Base-by-base conservation (phyloP, 2,888 invertebrate genomes). In the Lasioglossum leucozonium region DNA sequence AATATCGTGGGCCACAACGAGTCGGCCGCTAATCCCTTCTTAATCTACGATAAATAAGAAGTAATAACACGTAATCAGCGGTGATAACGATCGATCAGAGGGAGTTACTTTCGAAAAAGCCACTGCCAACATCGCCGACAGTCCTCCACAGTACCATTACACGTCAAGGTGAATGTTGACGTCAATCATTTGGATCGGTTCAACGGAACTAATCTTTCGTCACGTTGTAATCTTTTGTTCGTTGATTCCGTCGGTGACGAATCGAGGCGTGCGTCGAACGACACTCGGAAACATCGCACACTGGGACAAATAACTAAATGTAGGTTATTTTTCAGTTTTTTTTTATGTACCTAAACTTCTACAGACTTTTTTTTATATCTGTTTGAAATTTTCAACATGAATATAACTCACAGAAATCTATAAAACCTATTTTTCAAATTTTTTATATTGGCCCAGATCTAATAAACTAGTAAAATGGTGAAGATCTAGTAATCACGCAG, bases 111-210 rank as follows among this genome's bases (percentile, higher is more conserved):
- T 77, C 13, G n/a, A 55, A 71, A 85, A 81, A 81, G 77, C 51
- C 67, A 79, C 30, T 37, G 71, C 13, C 77, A 58, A 34, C 78
- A 42, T 58, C 71, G 58, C 74, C 62, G 58, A 26, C 26, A 77
- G 82, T 82, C 79, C 55, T 55, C 55, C 11, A 16, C 30, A 40
- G 69, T 67, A 51, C 72, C 83, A 55, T 78, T 79, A 79, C 40
- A 18, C 84, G 73, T 69, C 89, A 88, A 89, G 81, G 83, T 88
- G 72, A 85, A 82, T 76, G 79, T 83, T 89, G 86, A 89, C 83
- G 85, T 89, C 88, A 89, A 83, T 89, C 77, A 71, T 40, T 34
- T 30, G 30, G 58, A 72, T 71, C 72, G 71, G 58, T 79, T 80
- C 67, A n/a, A 69, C 37, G 37, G 67, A 69, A 69, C 67, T 40